Conservation (phyloP, 1,140 invertebrate species). For the Calosoma granatense region DNA sequence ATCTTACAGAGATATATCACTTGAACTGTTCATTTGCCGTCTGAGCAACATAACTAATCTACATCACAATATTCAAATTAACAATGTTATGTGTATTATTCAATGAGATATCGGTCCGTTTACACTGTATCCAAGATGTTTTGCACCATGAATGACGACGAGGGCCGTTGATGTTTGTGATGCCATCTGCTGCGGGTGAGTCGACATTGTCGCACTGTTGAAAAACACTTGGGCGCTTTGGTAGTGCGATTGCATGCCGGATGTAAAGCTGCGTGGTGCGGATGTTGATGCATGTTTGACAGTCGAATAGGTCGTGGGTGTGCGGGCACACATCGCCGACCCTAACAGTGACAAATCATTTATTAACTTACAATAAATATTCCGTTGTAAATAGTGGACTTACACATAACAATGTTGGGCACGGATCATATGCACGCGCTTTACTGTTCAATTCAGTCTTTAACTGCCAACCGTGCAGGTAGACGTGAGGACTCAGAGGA, state of each 20-base stretch:
- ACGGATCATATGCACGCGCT: slow-evolving; percentile 28
- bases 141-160: slow-evolving; percentile 22
- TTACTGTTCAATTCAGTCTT: slow-evolving; percentile 29
- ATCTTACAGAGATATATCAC: no score
- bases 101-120: background rate
- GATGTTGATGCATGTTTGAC: background rate
- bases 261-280: background rate
- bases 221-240: background rate
- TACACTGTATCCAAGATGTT: slow-evolving; percentile 20
- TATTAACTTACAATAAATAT: background rate
- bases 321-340: background rate
- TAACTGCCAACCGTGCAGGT: slow-evolving; percentile 31
- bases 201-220: slow-evolving; percentile 16
- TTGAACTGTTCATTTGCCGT: background rate
- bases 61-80: background rate
- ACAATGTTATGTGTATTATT: background rate
- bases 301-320: background rate
- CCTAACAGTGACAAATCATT: slow-evolving; percentile 1
- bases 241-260: slow-evolving; percentile 17
- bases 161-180: slow-evolving; percentile 18
- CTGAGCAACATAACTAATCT: background rate
- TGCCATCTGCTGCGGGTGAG: slow-evolving; percentile 15
- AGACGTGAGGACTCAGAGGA: slow-evolving; percentile 25
- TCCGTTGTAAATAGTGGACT: slow-evolving; percentile 14
- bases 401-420: slow-evolving; percentile 17